These are phyloP conservation scores for Galeruca laticollis DNA, from an alignment of 2,888 invertebrate species.

Conservation along the genomic window DNA sequence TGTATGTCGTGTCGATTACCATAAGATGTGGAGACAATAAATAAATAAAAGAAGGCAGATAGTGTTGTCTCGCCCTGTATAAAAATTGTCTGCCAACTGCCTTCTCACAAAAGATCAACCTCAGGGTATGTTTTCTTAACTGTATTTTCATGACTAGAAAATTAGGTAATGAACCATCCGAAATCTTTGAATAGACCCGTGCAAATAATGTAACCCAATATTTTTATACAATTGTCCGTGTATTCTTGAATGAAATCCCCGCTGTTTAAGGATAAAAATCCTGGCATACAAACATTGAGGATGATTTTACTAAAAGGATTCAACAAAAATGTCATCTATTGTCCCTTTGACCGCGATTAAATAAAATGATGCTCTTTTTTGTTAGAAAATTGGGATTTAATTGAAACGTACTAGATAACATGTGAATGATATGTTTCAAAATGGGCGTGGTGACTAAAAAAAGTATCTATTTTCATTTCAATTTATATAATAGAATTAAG, in stretches of 20 bases:
- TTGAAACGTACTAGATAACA: conserved; percentile 37
- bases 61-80: background rate
- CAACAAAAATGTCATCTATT: conserved; percentile 46
- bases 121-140: conserved; percentile 51
- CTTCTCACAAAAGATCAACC: conserved; percentile 7
- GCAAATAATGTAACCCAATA: conserved; percentile 47
- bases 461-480: conserved; percentile 32
- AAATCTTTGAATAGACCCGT: conserved; percentile 46
- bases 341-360: conserved; percentile 41
- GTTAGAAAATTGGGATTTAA: conserved; percentile 37
- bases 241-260: conserved; percentile 38
- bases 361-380: conserved; percentile 43
- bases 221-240: conserved; percentile 47
- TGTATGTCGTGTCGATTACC: too few species aligned
- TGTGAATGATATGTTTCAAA: background rate
- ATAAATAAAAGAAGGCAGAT: too few species aligned
- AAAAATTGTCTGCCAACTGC: conserved; percentile 3
- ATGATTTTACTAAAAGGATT: conserved; percentile 51
- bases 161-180: conserved; percentile 50
- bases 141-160: conserved; percentile 49
- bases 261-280: conserved; percentile 42
- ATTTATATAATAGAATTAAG: background rate
- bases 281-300: conserved; percentile 49
- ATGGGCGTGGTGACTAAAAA: conserved; percentile 9
- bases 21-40: too few species aligned